Evolutionary conservation across 2,888 invertebrate genomes (phyloP).

Genomic region (Drosophila nigricruria): DNA sequence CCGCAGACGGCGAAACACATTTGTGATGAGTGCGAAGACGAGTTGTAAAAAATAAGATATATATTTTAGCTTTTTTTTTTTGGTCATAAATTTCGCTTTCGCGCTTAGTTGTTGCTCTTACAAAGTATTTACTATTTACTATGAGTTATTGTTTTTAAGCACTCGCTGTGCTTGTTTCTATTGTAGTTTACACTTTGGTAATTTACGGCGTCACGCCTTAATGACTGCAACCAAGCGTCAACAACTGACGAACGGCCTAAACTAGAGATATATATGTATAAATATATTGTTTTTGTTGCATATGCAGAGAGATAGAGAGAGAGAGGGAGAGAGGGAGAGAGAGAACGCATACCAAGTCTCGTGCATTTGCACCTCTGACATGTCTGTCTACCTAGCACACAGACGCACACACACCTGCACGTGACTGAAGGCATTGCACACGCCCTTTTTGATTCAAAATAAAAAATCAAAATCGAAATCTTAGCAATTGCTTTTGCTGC

Average conservation of each 20-base stretch:
- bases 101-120: constrained; percentile 28
- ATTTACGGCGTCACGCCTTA: constrained; percentile 78
- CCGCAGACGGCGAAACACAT: constrained; percentile 51
- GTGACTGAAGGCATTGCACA: constrained; percentile 50
- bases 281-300: constrained; percentile 31
- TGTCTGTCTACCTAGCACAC: constrained; percentile 34
- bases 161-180: constrained; percentile 30
- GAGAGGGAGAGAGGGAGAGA: too few species aligned
- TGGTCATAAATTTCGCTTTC: constrained; percentile 73
- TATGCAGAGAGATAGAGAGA: constrained; percentile 32
- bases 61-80: constrained; percentile 29
- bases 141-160: constrained; percentile 52
- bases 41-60: constrained; percentile 15
- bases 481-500: constrained; percentile 6
- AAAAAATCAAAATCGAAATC: constrained; percentile 11
- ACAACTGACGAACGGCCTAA: constrained; percentile 44
- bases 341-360: constrained; percentile 9
- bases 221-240: constrained; percentile 69
- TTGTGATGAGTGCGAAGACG: constrained; percentile 43
- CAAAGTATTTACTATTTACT: constrained; percentile 40
- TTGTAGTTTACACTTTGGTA: constrained; percentile 66
- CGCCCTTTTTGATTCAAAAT: constrained; percentile 60
- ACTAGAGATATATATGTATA: constrained; percentile 1
- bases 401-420: constrained; percentile 23
- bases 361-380: constrained; percentile 13